Base-by-base conservation (phyloP, 2,888 invertebrate genomes). In the Eristalinus sepulchralis region DNA sequence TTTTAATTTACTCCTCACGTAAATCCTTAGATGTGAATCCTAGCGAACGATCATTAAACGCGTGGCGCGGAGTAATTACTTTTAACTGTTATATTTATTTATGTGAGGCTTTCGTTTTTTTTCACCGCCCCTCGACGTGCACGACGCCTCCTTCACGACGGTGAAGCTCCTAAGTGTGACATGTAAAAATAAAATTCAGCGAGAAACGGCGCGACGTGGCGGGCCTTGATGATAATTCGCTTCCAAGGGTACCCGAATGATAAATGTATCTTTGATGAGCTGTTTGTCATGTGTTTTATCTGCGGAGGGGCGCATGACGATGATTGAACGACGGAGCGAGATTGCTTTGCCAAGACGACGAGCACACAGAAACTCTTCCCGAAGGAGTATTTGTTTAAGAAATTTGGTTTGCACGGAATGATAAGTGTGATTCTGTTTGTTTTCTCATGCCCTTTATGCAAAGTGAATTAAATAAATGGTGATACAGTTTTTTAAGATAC, bases 1-100 rank as follows among this genome's bases (percentile, higher is more conserved):
- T 82, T 82, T 82, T 76, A 76, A 82, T 82, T 76, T 82, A 71
- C 59, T 76, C 71, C 60, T 53, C 63, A 68, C 63, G 68, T 80
- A 73, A 62, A 68, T 75, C 57, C 75, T 70, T 70, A 24, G 68
- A 79, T 64, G 59, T 5, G 36, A 53, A 39, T 64, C 57, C 62
- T 80, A 73, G 55, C 47, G 62, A 47, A 34, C 62, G 62, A 64
- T 80, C 67, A 34, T 80, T 80, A 73, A 80, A 73, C 39, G 67
- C 60, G 63, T 70, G 63, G 53, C 36, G 64, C 47, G 36, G 59
- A 73, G 73, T 80, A 80, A 80, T 80, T 73, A 73, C 62, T 68
- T 80, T 62, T 66, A 36, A 60, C 13, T 62, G 36, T 55, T 63
- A 57, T 73, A 73, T 68, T 72, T 66, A 59, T 59, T 72, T 66